Percentiles rank a stretch among this genome's conserved stretches.
Conservation (phyloP, 1,140 invertebrate genomes). For the Orussus abietinus region DNA sequence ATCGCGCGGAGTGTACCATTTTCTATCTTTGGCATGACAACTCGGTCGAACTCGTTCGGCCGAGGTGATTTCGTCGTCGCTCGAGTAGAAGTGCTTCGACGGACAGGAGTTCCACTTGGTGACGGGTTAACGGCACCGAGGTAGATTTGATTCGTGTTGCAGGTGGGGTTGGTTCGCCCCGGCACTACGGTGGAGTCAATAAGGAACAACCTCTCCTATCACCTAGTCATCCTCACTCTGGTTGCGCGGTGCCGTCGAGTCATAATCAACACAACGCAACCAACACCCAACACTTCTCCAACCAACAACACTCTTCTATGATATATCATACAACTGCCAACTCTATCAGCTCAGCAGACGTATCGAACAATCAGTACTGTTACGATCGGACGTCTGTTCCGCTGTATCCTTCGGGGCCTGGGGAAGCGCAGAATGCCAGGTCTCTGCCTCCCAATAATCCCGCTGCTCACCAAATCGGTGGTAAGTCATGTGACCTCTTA, state of each 20-base stretch:
- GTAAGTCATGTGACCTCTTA: slow-evolving; percentile 57
- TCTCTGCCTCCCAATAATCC: slow-evolving; percentile 48
- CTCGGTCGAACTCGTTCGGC: too few species aligned
- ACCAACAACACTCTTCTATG: slow-evolving; percentile 54
- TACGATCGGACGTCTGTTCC: slow-evolving; percentile 58
- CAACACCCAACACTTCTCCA: slow-evolving; percentile 51
- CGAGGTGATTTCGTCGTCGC: too few species aligned
- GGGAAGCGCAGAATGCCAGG: slow-evolving; percentile 52
- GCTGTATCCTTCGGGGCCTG: slow-evolving; percentile 55
- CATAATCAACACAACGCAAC: slow-evolving; percentile 50
- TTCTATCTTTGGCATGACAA: too few species aligned
- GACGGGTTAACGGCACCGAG: too few species aligned
- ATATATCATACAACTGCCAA: slow-evolving; percentile 52
- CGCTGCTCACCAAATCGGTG: slow-evolving; percentile 57
- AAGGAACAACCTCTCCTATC: slow-evolving; percentile 53
- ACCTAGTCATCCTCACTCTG: slow-evolving; percentile 55
- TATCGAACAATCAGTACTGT: slow-evolving; percentile 59
- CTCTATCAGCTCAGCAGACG: slow-evolving; percentile 44
- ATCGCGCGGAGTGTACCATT: too few species aligned
- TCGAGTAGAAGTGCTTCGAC: too few species aligned
- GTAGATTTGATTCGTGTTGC: slow-evolving; percentile 52
- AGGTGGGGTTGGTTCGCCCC: slow-evolving; percentile 60
- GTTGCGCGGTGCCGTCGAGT: slow-evolving; percentile 41
- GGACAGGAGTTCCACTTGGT: too few species aligned
- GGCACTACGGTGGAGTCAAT: slow-evolving; percentile 50